These are phyloP conservation scores for Hoplodrina blanda DNA, from an alignment of 2,888 invertebrate species.

Conservation along the genomic window DNA sequence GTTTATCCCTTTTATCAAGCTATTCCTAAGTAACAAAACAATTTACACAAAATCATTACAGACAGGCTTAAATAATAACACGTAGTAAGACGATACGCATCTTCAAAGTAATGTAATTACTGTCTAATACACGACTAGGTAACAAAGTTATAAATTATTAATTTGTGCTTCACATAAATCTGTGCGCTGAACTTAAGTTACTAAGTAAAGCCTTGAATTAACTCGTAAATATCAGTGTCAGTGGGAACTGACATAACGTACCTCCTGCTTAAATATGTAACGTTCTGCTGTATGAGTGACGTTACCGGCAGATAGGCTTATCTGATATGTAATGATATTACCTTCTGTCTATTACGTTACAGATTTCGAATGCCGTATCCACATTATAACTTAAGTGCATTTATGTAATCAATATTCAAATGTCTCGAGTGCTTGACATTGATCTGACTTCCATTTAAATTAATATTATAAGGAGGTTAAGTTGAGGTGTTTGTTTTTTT, in stretches of 20 bases:
- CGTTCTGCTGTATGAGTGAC: background rate
- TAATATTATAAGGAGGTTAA: too few relatives aligned
- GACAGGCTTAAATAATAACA: slow-evolving; percentile 21
- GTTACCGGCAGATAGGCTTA: background rate
- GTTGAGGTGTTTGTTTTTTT: too few relatives aligned
- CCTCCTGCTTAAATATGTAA: slow-evolving; percentile 5
- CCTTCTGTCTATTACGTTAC: background rate
- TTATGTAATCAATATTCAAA: too few relatives aligned
- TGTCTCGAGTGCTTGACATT: too few relatives aligned
- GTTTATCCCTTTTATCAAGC: background rate
- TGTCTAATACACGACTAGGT: slow-evolving; percentile 11
- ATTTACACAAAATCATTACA: slow-evolving; percentile 3
- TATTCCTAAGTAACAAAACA: background rate
- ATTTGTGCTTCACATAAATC: slow-evolving; percentile 43
- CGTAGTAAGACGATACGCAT: slow-evolving; percentile 20
- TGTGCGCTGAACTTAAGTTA: slow-evolving; percentile 36
- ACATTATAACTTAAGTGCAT: too few relatives aligned
- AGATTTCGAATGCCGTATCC: background rate
- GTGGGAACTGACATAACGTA: slow-evolving; percentile 5
- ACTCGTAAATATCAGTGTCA: slow-evolving; percentile 4
- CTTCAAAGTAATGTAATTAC: slow-evolving; percentile 45
- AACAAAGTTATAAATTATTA: slow-evolving; percentile 46
- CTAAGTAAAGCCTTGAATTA: slow-evolving; percentile 28
- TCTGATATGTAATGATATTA: background rate
- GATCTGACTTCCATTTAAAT: too few relatives aligned